Evolutionary conservation across 1,140 invertebrate genomes (phyloP).

Genomic region (Polypedilum pembai): DNA sequence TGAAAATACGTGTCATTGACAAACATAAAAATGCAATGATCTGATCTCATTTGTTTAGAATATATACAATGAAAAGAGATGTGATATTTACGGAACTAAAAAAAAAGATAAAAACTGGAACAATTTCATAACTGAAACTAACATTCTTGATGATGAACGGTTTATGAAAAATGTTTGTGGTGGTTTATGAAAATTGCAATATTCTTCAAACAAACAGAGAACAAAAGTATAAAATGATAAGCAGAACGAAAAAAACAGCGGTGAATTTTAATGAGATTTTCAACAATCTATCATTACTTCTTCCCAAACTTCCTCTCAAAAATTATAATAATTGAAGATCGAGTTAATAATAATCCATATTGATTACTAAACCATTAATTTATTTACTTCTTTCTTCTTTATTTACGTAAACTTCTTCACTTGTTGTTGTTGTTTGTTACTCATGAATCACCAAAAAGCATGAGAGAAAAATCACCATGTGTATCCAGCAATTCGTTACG

Average conservation of each 20-base stretch:
- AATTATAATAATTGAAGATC: not conserved
- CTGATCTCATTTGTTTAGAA: too few species aligned
- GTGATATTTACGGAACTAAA: slow-evolving; percentile 18
- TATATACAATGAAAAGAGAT: not conserved
- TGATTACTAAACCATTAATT: slow-evolving; percentile 18
- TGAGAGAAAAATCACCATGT: not conserved
- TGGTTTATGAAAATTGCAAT: not conserved
- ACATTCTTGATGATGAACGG: slow-evolving; percentile 11
- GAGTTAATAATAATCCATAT: not conserved
- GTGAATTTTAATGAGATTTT: slow-evolving; percentile 19
- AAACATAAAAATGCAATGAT: not conserved
- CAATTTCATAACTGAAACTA: slow-evolving; percentile 18
- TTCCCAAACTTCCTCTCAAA: not conserved
- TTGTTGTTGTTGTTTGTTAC: not conserved
- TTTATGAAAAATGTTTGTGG: not conserved
- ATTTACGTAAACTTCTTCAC: slow-evolving; percentile 12
- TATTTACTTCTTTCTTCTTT: not conserved
- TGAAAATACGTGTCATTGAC: slow-evolving; percentile 3
- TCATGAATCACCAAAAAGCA: not conserved
- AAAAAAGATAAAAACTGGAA: not conserved
- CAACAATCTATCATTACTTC: not conserved
- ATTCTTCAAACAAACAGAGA: not conserved
- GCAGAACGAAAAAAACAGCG: not conserved
- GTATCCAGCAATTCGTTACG: slow-evolving; percentile 20
- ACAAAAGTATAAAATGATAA: not conserved